Evolutionary conservation across 2,797 vertebrate species (phyloP).

Genomic region (Ispidina lecontei): DNA sequence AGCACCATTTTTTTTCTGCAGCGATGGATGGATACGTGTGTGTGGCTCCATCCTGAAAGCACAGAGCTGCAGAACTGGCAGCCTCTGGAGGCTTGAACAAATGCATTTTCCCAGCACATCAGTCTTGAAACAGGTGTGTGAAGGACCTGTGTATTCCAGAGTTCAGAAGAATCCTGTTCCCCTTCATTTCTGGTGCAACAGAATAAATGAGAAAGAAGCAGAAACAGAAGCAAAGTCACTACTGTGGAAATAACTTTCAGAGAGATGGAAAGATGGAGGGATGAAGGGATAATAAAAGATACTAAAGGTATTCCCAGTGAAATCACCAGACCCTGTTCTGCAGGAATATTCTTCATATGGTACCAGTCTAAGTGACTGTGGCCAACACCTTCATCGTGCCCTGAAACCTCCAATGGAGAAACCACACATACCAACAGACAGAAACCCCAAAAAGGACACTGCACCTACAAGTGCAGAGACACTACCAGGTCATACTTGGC

Average conservation of each 20-base stretch:
- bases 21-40: neutral
- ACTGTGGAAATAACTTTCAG: neutral
- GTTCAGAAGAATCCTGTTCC: neutral
- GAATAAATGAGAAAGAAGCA: neutral
- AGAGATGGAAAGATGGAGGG: neutral
- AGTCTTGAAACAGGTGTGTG: neutral
- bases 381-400: neutral
- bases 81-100: neutral
- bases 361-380: neutral
- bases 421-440: neutral
- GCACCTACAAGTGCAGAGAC: neutral
- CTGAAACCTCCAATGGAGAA: neutral
- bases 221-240: neutral
- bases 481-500: neutral
- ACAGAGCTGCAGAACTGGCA: neutral
- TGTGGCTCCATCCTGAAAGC: neutral
- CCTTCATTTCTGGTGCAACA: neutral
- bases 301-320: accelerated
- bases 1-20: neutral
- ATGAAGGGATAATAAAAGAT: neutral
- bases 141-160: neutral
- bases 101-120: neutral
- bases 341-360: neutral
- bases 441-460: neutral
- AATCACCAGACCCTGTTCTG: neutral